Base-by-base conservation (phyloP, 37 sponge, comb jelly and placozoan species). In the Petrosia ficiformis region DNA sequence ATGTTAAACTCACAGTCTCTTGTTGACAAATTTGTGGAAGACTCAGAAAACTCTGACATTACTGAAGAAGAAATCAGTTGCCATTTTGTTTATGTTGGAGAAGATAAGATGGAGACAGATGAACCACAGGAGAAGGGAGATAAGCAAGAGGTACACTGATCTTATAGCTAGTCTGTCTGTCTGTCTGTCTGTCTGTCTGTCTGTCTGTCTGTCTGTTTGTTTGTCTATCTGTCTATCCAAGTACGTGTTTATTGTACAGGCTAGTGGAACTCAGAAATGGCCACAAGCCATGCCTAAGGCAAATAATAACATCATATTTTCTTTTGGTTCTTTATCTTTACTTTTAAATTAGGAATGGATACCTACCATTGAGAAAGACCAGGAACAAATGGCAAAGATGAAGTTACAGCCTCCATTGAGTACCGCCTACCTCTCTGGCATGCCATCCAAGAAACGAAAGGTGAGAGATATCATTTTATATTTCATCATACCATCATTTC, bases 401-500 rank as follows among this genome's bases (percentile, higher is more conserved):
- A 28, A 8, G 0, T 37, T 37, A 0, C 77, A 68, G 28, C 59
- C 70, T 72, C 88, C 88, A 25, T 76, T 54, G 64, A 77, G 82
- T 57, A 79, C 76, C 43, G 84, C 88, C 44, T 87, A 82, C 54
- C 71, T 82, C 63, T 63, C 84, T 3, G 73, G 61, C 8, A 82
- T 87, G 84, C 88, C 88, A 5, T 31, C 81, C 75, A 86, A 86
- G 71, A 86, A 60, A 29, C 74, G 86, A 65, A 86, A 86, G 81
- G 86, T 86, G 30, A 14, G 74, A 4, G 36, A 10, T 30, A 22
- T 22, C 5, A 5, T 39, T 4, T 24, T 72, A 57, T 44, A 64
- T 38, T 39, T 28, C 16, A 32, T 3, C 11, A 8, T 61, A 11
- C n/a, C 11, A 6, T 61, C 28, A 26, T 5, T 61, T 22, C n/a